Evolutionary conservation across 2,113 vertebrate genomes (phyloP).

Genomic region (Halichoeres trimaculatus): DNA sequence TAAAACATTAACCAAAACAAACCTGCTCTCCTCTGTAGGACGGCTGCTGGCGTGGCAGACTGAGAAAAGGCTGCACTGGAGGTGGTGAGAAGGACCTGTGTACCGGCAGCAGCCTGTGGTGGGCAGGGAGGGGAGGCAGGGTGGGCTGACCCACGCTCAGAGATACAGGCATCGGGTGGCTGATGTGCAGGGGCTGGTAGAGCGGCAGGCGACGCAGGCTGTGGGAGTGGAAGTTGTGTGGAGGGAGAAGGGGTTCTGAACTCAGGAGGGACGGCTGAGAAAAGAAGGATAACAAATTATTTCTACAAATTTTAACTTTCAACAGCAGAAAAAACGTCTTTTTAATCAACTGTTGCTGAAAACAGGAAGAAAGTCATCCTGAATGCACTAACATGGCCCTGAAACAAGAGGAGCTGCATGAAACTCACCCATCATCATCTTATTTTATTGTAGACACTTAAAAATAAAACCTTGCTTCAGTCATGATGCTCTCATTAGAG

Average conservation of each 20-base stretch:
- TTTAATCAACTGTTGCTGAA: background rate
- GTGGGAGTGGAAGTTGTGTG: conserved; percentile 79
- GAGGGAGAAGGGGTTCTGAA: conserved; percentile 77
- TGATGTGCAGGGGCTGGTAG: conserved; percentile 82
- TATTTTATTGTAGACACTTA: background rate
- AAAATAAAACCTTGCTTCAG: conserved; percentile 22
- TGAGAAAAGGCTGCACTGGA: conserved; percentile 70
- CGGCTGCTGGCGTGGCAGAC: conserved; percentile 73
- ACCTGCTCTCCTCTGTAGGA: conserved; percentile 76
- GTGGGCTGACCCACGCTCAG: conserved; percentile 72
- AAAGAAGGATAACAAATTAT: conserved; percentile 4
- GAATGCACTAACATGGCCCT: background rate
- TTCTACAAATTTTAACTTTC: background rate
- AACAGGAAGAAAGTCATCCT: background rate
- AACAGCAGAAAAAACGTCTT: background rate
- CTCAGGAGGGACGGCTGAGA: conserved; percentile 71
- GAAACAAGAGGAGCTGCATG: background rate
- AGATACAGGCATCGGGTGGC: conserved; percentile 75
- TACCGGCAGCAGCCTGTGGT: conserved; percentile 64
- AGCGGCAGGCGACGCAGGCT: conserved; percentile 78
- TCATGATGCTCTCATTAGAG: conserved; percentile 32
- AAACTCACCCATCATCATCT: background rate
- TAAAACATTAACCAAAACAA: conserved; percentile 30
- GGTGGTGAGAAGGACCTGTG: conserved; percentile 50
- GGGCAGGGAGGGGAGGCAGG: conserved; percentile 60